Evolutionary conservation across 1,140 invertebrate genomes (phyloP).

Genomic region (Cheumatopsyche charites): DNA sequence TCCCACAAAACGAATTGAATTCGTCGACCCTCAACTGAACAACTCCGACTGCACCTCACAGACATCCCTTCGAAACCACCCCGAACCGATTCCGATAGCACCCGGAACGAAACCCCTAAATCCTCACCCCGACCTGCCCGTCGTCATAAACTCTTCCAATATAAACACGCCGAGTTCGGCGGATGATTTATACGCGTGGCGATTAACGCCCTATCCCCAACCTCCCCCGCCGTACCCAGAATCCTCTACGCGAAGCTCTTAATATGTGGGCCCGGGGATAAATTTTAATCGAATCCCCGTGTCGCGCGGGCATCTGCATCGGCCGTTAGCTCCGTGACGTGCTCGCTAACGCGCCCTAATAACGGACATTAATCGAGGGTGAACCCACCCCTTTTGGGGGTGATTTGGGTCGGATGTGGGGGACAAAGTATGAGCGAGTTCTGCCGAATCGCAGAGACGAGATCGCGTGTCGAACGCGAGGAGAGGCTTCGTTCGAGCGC

Average conservation of each 20-base stretch:
- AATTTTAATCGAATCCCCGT: constrained; percentile 24
- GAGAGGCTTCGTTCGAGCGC: not conserved
- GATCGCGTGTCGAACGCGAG: constrained; percentile 25
- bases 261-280: not conserved
- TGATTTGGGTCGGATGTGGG: too few species aligned
- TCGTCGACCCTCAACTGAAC: too few species aligned
- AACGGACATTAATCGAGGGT: constrained; percentile 27
- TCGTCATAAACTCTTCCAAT: not conserved
- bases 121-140: too few species aligned
- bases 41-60: too few species aligned
- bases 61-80: too few species aligned
- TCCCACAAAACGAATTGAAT: too few species aligned
- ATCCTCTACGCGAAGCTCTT: too few species aligned
- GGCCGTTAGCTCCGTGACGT: constrained; percentile 20
- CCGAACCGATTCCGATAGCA: too few species aligned
- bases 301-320: constrained; percentile 11
- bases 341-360: constrained; percentile 27
- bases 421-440: constrained; percentile 10
- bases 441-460: not conserved
- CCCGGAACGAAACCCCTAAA: too few species aligned
- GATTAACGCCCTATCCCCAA: not conserved
- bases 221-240: not conserved
- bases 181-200: constrained; percentile 6
- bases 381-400: not conserved
- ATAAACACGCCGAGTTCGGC: constrained; percentile 1